Conservation (phyloP, 2,888 invertebrate genomes). For the Laothoe populi region DNA sequence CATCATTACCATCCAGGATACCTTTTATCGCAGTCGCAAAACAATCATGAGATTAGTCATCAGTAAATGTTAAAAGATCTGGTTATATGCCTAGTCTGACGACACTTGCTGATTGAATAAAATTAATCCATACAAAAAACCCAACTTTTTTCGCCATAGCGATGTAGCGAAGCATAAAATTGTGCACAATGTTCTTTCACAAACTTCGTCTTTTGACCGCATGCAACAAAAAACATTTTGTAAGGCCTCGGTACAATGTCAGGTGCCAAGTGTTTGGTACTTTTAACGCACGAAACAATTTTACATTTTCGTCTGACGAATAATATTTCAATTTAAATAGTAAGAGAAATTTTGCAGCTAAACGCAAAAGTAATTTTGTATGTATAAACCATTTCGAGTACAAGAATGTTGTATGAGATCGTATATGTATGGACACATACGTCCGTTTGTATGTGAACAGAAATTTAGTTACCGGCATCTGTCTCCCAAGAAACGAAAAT, state of each 20-base stretch:
- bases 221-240: constrained; percentile 36
- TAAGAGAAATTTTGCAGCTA: constrained; percentile 31
- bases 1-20: constrained; percentile 10
- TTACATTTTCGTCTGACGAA: neutral
- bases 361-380: constrained; percentile 30
- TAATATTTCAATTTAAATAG: constrained; percentile 18
- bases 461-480: constrained; percentile 50
- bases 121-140: constrained; percentile 5
- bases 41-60: constrained; percentile 12
- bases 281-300: constrained; percentile 35
- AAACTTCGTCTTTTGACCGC: constrained; percentile 40
- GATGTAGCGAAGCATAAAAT: constrained; percentile 35
- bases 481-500: constrained; percentile 65
- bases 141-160: neutral
- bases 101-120: constrained; percentile 20
- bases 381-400: constrained; percentile 23
- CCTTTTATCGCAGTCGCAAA: neutral
- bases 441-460: constrained; percentile 44
- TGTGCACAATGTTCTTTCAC: constrained; percentile 34
- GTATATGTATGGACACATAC: constrained; percentile 36
- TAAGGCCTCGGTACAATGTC: constrained; percentile 45
- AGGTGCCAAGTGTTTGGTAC: constrained; percentile 43
- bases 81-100: neutral
- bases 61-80: neutral
- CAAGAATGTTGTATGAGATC: constrained; percentile 35